A percentile compares a stretch with the other conserved stretches of the same genome.
These are phyloP conservation scores for Lepidurus arcticus DNA, from an alignment of 1,140 invertebrate genomes.

Conservation along the genomic window DNA sequence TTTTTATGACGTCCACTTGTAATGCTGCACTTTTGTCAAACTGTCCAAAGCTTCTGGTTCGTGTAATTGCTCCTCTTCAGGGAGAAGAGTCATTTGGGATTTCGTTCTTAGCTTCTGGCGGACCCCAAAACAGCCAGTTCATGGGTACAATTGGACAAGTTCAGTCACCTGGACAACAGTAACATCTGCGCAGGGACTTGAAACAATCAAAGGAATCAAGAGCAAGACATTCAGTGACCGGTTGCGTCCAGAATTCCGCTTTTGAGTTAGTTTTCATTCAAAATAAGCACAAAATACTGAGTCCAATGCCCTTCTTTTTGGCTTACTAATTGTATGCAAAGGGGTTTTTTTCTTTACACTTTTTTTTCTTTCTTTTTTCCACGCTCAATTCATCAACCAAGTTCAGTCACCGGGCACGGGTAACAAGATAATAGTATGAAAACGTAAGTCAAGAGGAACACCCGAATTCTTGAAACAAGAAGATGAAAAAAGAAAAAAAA, in stretches of 20 bases:
- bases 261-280: neutral
- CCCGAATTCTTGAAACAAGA: too few relatives aligned
- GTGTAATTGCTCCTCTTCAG: neutral
- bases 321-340: too few relatives aligned
- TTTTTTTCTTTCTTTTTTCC: too few relatives aligned
- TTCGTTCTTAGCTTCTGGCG: conserved; percentile 13
- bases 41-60: neutral
- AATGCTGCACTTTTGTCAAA: neutral
- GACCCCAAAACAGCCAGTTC: neutral
- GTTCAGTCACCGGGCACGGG: too few relatives aligned
- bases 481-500: too few relatives aligned
- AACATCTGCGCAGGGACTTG: neutral
- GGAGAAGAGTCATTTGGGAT: neutral
- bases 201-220: neutral
- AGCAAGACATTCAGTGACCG: neutral
- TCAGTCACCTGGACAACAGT: neutral
- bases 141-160: neutral
- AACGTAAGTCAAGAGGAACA: too few relatives aligned
- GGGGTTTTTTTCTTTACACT: too few relatives aligned
- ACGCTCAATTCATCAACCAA: too few relatives aligned
- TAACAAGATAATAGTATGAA: too few relatives aligned
- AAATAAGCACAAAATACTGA: too few relatives aligned
- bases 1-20: neutral
- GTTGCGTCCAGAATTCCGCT: neutral
- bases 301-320: too few relatives aligned